Evolutionary conservation across 2,888 invertebrate genomes (phyloP), one percentile per base, ranked within the genome.

Genomic region (Unio pictorum): DNA sequence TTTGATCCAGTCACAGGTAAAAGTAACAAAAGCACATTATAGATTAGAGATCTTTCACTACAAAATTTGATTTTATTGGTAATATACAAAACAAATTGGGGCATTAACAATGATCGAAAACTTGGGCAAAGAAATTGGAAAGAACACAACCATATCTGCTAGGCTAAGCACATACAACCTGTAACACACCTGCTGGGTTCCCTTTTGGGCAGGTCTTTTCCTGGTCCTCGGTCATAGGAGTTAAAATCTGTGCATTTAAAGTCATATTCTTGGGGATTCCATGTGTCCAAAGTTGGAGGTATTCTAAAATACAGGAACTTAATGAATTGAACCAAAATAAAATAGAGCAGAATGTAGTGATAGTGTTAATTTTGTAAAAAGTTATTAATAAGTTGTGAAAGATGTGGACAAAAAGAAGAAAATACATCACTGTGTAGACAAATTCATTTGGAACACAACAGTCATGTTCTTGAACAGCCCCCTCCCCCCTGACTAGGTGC

Each of bases 191-290:
- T 23, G 26, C n/a, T 58, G 17, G 11, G 26, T 54, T 54, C 30
- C 26, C 67, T 71, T 57, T 64, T 67, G 15, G 74, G 72, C 30
- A 86, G 71, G 61, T 81, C 69, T 68, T 69, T 76, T n/a, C 84
- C 84, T 7, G 81, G 81, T 6, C 85, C 84, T 68, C 71, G 66
- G 58, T 75, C 73, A 69, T 86, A 86, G 0, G 76, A 74, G 64
- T 86, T 86, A 62, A 84, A 84, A 0, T 65, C 34, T 45, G 64
- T 55, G 61, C 81, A 67, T 11, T 76, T 34, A 70, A 64, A 84
- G 60, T 79, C 84, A 45, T 81, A 80, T 59, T 61, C 68, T 71
- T 74, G 75, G 6, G 86, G 86, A 72, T 86, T 73, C 85, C 85
- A 86, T 6, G 54, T 30, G 18, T 80, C 79, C 69, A 80, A 67